Percentiles rank a stretch among this genome's conserved stretches.
phyloP scores from a whole-genome alignment of 2,888 invertebrate genomes.

The Cataglyphis cursor region DNA sequence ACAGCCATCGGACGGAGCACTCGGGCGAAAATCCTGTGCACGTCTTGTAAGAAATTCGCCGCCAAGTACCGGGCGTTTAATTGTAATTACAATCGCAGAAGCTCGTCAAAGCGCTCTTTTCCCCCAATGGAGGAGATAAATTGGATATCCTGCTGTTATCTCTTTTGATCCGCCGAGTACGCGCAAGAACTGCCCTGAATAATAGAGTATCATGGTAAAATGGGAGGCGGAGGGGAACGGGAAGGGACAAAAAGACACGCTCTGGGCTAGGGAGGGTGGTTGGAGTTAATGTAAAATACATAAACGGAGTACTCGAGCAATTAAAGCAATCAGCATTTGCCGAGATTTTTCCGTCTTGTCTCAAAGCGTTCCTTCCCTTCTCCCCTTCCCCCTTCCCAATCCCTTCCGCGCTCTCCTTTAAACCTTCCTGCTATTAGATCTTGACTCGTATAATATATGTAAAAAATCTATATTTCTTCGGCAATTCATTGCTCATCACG shows the following conservation, averaged over 20 bases:
- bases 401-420: not conserved
- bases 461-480: constrained; percentile 14
- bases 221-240: not conserved
- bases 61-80: constrained; percentile 32
- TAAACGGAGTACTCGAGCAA: constrained; percentile 55
- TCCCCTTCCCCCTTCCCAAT: too few relatives aligned
- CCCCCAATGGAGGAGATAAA: constrained; percentile 26
- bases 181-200: constrained; percentile 55
- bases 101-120: constrained; percentile 11
- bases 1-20: not conserved
- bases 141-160: constrained; percentile 55
- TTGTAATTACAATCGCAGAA: constrained; percentile 47
- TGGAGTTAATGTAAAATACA: constrained; percentile 53
- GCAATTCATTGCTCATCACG: constrained; percentile 49
- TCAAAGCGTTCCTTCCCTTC: constrained; percentile 2
- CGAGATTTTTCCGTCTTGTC: constrained; percentile 50
- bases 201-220: constrained; percentile 52
- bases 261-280: not conserved
- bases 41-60: constrained; percentile 31
- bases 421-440: not conserved
- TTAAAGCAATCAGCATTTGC: constrained; percentile 53
- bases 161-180: constrained; percentile 50
- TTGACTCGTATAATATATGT: constrained; percentile 20
- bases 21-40: constrained; percentile 2
- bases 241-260: constrained; percentile 19